phyloP scores from a whole-genome alignment of 2,888 invertebrate genomes.

The Ectemnius lituratus region DNA sequence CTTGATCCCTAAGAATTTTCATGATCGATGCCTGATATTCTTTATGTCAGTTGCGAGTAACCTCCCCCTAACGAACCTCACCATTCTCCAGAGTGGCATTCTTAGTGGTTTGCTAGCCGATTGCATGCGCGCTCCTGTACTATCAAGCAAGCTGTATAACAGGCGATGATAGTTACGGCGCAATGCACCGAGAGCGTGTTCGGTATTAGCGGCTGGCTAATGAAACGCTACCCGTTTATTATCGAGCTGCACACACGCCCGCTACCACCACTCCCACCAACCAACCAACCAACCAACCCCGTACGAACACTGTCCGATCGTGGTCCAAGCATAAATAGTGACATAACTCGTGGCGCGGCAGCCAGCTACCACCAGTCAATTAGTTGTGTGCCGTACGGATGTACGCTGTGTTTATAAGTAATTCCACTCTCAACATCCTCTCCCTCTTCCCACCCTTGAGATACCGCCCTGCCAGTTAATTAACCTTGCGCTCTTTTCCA shows the following conservation, averaged over 20 bases:
- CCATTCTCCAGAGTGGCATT: slow-evolving; percentile 44
- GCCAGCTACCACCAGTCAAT: slow-evolving; percentile 59
- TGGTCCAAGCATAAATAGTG: slow-evolving; percentile 54
- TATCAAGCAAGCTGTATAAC: slow-evolving; percentile 55
- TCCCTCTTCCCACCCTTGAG: slow-evolving; percentile 26
- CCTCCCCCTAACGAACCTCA: slow-evolving; percentile 48
- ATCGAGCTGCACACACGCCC: slow-evolving; percentile 40
- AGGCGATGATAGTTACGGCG: slow-evolving; percentile 59
- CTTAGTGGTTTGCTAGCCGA: slow-evolving; percentile 48
- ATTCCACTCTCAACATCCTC: slow-evolving; percentile 33
- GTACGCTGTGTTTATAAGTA: slow-evolving; percentile 43
- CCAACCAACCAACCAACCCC: background rate
- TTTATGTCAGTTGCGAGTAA: slow-evolving; percentile 17
- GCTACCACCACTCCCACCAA: slow-evolving; percentile 8
- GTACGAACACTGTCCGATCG: slow-evolving; percentile 48
- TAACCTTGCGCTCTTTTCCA: slow-evolving; percentile 49
- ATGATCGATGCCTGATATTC: too few species aligned
- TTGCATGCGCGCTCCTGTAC: slow-evolving; percentile 20
- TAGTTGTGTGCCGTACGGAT: slow-evolving; percentile 52
- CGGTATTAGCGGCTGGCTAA: slow-evolving; percentile 60
- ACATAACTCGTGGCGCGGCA: slow-evolving; percentile 52
- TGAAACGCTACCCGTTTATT: slow-evolving; percentile 59
- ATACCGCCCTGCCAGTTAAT: slow-evolving; percentile 40
- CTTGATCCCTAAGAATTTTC: too few species aligned
- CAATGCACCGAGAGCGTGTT: slow-evolving; percentile 51